These are phyloP conservation scores for Numenius phaeopus DNA, from an alignment of 2,797 vertebrate genomes.

Conservation along the genomic window DNA sequence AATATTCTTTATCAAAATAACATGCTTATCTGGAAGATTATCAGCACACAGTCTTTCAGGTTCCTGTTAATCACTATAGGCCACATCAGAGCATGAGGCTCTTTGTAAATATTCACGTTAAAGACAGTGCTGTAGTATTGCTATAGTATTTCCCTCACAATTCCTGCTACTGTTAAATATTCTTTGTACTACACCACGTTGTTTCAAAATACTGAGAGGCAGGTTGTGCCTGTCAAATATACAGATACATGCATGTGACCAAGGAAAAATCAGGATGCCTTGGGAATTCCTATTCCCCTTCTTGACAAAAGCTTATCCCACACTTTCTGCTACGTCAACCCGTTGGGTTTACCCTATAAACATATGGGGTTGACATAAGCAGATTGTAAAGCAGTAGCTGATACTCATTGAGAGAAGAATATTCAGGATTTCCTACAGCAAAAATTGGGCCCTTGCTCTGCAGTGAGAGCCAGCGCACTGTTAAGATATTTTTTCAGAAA, in stretches of 20 bases:
- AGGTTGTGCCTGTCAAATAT: background rate
- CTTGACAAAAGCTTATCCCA: background rate
- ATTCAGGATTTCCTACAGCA: background rate
- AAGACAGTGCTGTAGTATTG: background rate
- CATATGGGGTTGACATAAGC: background rate
- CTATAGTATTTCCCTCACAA: background rate
- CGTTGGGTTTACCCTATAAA: background rate
- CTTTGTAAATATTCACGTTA: background rate
- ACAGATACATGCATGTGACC: background rate
- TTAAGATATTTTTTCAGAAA: background rate
- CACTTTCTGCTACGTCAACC: background rate
- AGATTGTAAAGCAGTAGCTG: background rate
- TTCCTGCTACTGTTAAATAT: background rate
- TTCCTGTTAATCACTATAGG: background rate
- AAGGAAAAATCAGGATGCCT: background rate
- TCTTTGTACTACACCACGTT: background rate
- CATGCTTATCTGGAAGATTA: constrained; percentile 17
- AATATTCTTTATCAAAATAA: constrained; percentile 64
- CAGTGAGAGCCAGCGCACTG: background rate
- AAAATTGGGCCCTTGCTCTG: background rate
- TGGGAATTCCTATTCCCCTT: background rate
- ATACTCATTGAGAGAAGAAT: background rate
- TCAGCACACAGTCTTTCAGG: background rate
- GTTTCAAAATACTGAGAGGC: background rate
- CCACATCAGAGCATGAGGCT: background rate